phyloP scores from a whole-genome alignment of 1,140 invertebrate genomes.

The Acromyrmex charruanus region DNA sequence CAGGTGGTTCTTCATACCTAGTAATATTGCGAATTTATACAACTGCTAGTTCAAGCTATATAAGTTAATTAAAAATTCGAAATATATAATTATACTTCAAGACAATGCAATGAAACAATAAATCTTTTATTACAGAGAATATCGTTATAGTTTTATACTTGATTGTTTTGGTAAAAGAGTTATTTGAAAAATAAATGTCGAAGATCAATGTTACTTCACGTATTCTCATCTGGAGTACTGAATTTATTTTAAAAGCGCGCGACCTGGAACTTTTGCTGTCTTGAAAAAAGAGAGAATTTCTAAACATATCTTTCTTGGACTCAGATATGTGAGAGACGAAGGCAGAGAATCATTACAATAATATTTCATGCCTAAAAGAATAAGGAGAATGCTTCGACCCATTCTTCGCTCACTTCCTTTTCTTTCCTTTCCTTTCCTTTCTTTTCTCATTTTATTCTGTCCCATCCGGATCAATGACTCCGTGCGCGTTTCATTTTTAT shows the following conservation, averaged over 20 bases:
- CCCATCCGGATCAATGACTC: conserved; percentile 49
- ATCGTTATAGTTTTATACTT: not conserved
- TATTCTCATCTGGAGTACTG: not conserved
- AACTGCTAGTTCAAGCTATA: not conserved
- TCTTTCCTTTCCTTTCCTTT: not conserved
- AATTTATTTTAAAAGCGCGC: not conserved
- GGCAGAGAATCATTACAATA: not conserved
- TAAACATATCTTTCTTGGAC: not conserved
- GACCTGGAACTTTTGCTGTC: not conserved
- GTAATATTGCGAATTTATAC: too few species aligned
- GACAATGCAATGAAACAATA: not conserved
- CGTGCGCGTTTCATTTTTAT: conserved; percentile 69
- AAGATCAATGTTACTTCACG: not conserved
- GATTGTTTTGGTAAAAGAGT: not conserved
- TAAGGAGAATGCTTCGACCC: not conserved
- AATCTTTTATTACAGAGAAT: not conserved
- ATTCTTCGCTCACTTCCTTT: conserved; percentile 11
- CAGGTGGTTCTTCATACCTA: too few species aligned
- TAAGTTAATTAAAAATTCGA: not conserved
- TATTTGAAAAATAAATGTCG: not conserved
- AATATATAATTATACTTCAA: conserved; percentile 14
- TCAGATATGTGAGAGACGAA: not conserved
- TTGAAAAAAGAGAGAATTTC: not conserved
- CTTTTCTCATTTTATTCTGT: not conserved
- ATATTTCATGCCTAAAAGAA: conserved; percentile 27